Conservation (phyloP, 2,113 vertebrate species). For the Heterochromis multidens region DNA sequence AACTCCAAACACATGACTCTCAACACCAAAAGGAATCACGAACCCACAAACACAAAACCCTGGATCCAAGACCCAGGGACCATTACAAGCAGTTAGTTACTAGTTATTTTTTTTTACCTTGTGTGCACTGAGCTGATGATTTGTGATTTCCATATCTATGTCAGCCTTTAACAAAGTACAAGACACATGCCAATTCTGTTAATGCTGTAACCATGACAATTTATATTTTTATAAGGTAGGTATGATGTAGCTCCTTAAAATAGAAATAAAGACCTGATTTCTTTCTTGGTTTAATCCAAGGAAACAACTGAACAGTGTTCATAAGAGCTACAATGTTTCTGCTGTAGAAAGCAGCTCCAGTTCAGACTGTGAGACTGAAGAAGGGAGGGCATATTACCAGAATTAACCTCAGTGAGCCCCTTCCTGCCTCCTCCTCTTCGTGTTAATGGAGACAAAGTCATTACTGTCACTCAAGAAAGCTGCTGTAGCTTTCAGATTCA, state of each 20-base stretch:
- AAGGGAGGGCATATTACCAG: not conserved
- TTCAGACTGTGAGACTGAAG: not conserved
- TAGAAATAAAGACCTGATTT: not conserved
- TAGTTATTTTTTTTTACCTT: too few relatives aligned
- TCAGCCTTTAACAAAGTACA: not conserved
- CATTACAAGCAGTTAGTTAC: too few relatives aligned
- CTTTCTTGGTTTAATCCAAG: not conserved
- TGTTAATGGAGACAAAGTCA: conserved; percentile 9
- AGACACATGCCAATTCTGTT: not conserved
- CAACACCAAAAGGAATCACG: not conserved
- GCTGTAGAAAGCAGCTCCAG: not conserved
- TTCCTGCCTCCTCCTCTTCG: not conserved
- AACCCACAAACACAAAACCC: not conserved
- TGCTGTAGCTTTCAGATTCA: not conserved
- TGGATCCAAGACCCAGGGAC: not conserved
- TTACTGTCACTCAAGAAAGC: conserved; percentile 9
- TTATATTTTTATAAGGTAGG: not conserved
- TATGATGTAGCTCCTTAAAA: not conserved
- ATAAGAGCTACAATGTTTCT: not conserved
- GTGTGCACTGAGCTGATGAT: too few relatives aligned
- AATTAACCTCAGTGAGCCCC: not conserved
- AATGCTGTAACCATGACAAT: not conserved
- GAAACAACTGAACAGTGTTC: not conserved
- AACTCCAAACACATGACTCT: not conserved
- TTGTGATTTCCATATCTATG: not conserved